phyloP scores from a whole-genome alignment of 1,140 invertebrate genomes.

The Drosophila erecta region DNA sequence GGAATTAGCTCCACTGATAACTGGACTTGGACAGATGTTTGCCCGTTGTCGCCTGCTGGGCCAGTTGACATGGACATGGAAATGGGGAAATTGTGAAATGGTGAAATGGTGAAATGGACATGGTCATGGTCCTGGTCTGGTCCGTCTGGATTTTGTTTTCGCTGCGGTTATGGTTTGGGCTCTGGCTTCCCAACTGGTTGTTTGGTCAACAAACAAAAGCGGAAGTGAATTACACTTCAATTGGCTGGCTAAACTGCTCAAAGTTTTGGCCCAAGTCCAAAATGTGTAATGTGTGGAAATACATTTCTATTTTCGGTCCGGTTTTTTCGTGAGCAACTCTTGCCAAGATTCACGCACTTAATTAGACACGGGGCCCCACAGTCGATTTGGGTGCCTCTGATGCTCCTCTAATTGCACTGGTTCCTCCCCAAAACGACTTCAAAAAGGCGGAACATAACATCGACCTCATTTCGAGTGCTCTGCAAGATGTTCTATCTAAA shows the following conservation, averaged over 20 bases:
- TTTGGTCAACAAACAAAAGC: constrained; percentile 42
- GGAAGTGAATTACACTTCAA: constrained; percentile 65
- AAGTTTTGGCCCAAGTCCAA: constrained; percentile 53
- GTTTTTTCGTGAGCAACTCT: constrained; percentile 34
- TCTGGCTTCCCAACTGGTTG: constrained; percentile 28
- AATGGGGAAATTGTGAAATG: neutral
- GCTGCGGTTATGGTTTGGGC: constrained; percentile 20
- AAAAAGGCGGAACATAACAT: constrained; percentile 33
- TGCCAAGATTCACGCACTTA: constrained; percentile 77
- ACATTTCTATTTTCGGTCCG: constrained; percentile 60
- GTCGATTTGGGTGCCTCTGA: constrained; percentile 33
- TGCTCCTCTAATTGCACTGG: constrained; percentile 66
- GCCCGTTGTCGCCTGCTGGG: constrained; percentile 48
- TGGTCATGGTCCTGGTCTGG: constrained; percentile 24
- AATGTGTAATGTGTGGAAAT: constrained; percentile 64
- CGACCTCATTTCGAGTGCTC: constrained; percentile 56
- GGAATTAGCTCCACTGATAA: constrained; percentile 49
- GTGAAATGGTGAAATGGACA: constrained; percentile 9
- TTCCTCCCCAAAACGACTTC: constrained; percentile 39
- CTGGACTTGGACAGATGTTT: constrained; percentile 46
- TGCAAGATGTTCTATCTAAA: constrained; percentile 43
- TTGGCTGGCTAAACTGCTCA: constrained; percentile 49
- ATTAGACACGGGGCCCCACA: constrained; percentile 63
- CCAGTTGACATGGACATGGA: constrained; percentile 42
- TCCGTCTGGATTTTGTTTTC: constrained; percentile 27